Evolutionary conservation across 2,888 invertebrate species (phyloP), one percentile per base, ranked within the genome.

Genomic region (Malachius bipustulatus): DNA sequence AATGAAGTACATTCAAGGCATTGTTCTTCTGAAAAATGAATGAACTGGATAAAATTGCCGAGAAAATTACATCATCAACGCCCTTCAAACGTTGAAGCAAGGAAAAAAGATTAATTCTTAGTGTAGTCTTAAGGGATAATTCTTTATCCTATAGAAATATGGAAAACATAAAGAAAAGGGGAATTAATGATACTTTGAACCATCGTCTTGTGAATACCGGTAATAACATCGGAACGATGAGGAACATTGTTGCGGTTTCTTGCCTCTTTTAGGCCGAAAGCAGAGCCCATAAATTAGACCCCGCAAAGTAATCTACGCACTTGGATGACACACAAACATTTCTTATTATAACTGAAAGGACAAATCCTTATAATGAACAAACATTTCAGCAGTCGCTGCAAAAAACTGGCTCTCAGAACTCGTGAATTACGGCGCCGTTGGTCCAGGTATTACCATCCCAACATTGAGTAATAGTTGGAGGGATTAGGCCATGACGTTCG

Each of bases 291-390:
- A 43, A 43, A 43, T 43, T 43, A 41, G 32, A 33, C 34, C 36
- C 36, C n/a, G n/a, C 30, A 26, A 36, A 38, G 38, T 43, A 41
- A 43, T 43, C 41, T 39, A 38, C 30, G 37, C 41, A 36, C 11
- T n/a, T 14, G 38, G 40, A 44, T 42, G 44, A 38, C 44, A 40
- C 35, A 40, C 44, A 35, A 41, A 37, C 39, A 44, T 44, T 42
- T 44, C 44, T 44, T 44, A 44, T 41, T 42, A 40, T 42, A 38
- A 40, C 26, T 37, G 41, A 37, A 43, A 42, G 40, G 39, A 44
- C 44, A 44, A 45, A 47, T 45, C 47, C 41, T 39, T 38, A 37
- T 47, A 47, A 47, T 46, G 45, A 47, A 44, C 42, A 44, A 44
- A 42, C 42, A 42, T 19, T 19, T 16, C 15, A 32, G 12, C 4